These are phyloP conservation scores for Scaptodrosophila lebanonensis DNA, from an alignment of 1,140 invertebrate species.

Conservation along the genomic window DNA sequence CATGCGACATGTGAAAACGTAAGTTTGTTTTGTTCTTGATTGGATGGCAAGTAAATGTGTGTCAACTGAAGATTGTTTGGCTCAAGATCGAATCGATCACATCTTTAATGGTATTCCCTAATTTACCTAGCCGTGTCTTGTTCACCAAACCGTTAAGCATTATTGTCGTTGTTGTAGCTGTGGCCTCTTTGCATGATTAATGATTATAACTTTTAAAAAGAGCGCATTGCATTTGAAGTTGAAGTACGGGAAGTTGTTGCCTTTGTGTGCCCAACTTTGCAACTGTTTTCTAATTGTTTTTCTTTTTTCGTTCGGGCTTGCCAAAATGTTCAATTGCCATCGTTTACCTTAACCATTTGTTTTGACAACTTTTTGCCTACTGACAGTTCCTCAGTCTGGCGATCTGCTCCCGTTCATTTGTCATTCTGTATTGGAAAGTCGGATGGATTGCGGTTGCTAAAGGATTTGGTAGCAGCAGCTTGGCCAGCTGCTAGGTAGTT, in stretches of 20 bases:
- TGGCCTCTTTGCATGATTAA: slow-evolving; percentile 57
- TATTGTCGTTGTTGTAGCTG: slow-evolving; percentile 2
- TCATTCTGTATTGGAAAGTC: too few species aligned
- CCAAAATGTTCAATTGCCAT: background rate
- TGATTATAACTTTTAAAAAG: slow-evolving; percentile 31
- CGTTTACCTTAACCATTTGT: slow-evolving; percentile 21
- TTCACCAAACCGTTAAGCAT: slow-evolving; percentile 41
- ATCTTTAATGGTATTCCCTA: too few species aligned
- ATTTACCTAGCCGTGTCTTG: slow-evolving; percentile 14
- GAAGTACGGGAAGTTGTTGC: slow-evolving; percentile 19
- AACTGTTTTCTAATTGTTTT: slow-evolving; percentile 74
- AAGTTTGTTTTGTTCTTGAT: too few species aligned
- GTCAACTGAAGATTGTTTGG: too few species aligned
- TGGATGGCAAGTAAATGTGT: too few species aligned
- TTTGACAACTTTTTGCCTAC: slow-evolving; percentile 46
- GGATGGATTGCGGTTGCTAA: background rate
- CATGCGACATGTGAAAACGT: too few species aligned
- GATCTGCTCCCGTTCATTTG: slow-evolving; percentile 50
- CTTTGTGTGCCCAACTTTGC: slow-evolving; percentile 51
- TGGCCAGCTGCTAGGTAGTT: slow-evolving; percentile 27
- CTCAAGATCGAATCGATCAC: slow-evolving; percentile 47
- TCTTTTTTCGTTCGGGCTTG: slow-evolving; percentile 6
- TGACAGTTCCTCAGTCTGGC: slow-evolving; percentile 44
- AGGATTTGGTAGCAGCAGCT: slow-evolving; percentile 7
- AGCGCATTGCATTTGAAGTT: slow-evolving; percentile 20